Evolutionary conservation across 1,140 invertebrate species (phyloP).

Genomic region (Oryzaephilus surinamensis): DNA sequence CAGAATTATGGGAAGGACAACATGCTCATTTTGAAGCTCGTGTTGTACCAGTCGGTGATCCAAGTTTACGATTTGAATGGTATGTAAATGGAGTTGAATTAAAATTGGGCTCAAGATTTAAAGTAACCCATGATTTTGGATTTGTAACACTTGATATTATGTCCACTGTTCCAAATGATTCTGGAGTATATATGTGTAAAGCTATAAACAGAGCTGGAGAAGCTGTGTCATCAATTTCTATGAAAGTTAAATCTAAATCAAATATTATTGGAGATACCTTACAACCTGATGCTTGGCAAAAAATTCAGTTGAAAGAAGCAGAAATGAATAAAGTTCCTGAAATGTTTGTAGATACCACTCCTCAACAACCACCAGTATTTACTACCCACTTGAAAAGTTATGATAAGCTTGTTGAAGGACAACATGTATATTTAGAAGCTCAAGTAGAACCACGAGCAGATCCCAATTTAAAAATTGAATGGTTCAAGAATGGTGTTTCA

Average conservation of each 20-base stretch:
- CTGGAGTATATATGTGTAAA: constrained; percentile 87
- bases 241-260: constrained; percentile 74
- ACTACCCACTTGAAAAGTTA: constrained; percentile 81
- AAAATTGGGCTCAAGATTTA: constrained; percentile 83
- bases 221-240: constrained; percentile 77
- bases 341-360: constrained; percentile 69
- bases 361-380: constrained; percentile 80
- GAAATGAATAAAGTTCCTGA: constrained; percentile 79
- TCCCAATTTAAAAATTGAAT: constrained; percentile 81
- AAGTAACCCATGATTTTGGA: constrained; percentile 86
- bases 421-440: constrained; percentile 87
- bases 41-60: constrained; percentile 90
- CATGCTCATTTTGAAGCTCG: constrained; percentile 92
- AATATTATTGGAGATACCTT: constrained; percentile 69
- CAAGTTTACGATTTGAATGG: constrained; percentile 85
- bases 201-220: constrained; percentile 84
- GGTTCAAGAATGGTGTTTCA: constrained; percentile 87
- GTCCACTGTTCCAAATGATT: constrained; percentile 79
- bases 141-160: constrained; percentile 87
- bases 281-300: constrained; percentile 80
- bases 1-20: constrained; percentile 87
- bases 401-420: constrained; percentile 76
- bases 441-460: constrained; percentile 93
- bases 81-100: constrained; percentile 87
- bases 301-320: constrained; percentile 79